phyloP scores from a whole-genome alignment of 2,797 vertebrate species.

The Pelobates cultripes region DNA sequence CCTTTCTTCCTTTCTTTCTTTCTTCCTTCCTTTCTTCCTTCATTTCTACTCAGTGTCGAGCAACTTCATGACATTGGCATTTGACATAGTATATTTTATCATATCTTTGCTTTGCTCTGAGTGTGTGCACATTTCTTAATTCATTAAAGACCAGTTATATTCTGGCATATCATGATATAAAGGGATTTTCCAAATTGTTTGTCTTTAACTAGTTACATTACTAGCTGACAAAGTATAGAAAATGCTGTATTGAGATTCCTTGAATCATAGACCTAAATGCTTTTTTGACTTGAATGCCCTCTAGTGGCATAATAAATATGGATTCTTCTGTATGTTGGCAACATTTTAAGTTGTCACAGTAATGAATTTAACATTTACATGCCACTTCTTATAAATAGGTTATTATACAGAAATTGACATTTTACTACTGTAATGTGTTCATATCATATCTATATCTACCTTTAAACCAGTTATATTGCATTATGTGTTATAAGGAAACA shows the following conservation, averaged over 20 bases:
- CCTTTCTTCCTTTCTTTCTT: too few species aligned
- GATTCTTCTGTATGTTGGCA: background rate
- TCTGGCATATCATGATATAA: too few species aligned
- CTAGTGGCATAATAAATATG: slow-evolving; percentile 24
- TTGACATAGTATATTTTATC: too few species aligned
- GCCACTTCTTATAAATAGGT: background rate
- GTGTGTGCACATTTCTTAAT: too few species aligned
- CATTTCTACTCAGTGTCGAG: too few species aligned
- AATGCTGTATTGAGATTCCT: background rate
- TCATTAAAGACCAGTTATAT: too few species aligned
- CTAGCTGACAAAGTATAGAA: background rate
- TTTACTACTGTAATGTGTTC: background rate
- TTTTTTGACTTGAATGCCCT: slow-evolving; percentile 38
- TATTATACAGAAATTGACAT: background rate
- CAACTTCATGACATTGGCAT: too few species aligned
- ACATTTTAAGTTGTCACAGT: background rate
- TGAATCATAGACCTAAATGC: background rate
- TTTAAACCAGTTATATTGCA: background rate
- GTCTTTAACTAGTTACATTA: background rate
- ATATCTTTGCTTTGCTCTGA: too few species aligned
- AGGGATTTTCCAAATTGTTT: too few species aligned
- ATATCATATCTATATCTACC: background rate
- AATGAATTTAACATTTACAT: slow-evolving; percentile 5
- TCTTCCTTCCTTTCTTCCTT: too few species aligned
- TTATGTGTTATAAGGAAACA: background rate